These are phyloP conservation scores for Setophaga kirtlandii DNA, from an alignment of 2,113 vertebrate genomes.

Conservation along the genomic window DNA sequence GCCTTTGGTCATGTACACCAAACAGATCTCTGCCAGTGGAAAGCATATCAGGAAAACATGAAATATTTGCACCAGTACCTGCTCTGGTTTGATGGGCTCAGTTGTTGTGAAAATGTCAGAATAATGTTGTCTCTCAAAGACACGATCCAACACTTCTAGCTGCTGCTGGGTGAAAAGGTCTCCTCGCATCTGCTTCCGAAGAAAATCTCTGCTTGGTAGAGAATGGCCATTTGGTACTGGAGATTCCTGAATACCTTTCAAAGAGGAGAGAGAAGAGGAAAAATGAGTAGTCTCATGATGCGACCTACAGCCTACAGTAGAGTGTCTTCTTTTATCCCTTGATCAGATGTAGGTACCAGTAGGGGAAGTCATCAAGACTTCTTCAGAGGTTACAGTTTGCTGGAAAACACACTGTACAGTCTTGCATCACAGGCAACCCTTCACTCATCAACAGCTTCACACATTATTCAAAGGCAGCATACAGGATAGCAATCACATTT, in stretches of 20 bases:
- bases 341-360: neutral
- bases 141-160: slow-evolving; percentile 96
- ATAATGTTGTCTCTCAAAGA: slow-evolving; percentile 94
- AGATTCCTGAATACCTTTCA: slow-evolving; percentile 91
- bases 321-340: neutral
- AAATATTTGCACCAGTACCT: slow-evolving; percentile 79
- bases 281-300: neutral
- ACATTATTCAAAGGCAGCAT: neutral
- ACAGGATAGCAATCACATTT: fast-evolving
- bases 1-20: neutral
- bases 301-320: neutral
- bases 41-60: neutral
- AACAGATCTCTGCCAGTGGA: neutral
- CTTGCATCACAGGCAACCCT: neutral
- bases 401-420: neutral
- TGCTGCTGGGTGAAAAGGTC: slow-evolving; percentile 98
- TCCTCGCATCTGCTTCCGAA: slow-evolving; percentile 98
- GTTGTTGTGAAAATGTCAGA: slow-evolving; percentile 90
- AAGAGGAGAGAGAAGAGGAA: slow-evolving; percentile 46
- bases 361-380: neutral
- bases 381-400: neutral
- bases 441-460: neutral
- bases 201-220: slow-evolving; percentile 94
- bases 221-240: slow-evolving; percentile 95
- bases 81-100: slow-evolving; percentile 93